phyloP scores from a whole-genome alignment of 2,888 invertebrate genomes.

The Drosophila hawaiiensis region DNA sequence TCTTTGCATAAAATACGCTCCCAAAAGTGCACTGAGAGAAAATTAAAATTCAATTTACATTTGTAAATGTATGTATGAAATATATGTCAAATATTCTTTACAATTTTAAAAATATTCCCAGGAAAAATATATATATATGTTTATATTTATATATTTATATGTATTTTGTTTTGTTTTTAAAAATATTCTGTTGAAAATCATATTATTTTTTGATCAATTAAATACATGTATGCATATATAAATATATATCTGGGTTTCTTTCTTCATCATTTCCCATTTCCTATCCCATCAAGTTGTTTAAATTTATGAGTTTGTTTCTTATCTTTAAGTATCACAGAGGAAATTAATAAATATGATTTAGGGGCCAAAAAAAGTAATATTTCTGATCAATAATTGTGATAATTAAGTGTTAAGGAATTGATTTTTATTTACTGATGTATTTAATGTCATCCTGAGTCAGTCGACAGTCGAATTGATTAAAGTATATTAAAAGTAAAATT shows the following conservation, averaged over 20 bases:
- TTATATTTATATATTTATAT: not conserved
- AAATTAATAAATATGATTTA: no score
- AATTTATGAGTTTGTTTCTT: no score
- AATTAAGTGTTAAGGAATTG: not conserved
- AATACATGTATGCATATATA: no score
- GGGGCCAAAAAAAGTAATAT: not conserved
- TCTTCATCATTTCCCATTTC: no score
- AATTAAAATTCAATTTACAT: not conserved
- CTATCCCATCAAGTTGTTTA: no score
- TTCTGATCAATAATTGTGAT: not conserved
- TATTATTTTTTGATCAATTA: not conserved
- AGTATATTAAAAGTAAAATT: not conserved
- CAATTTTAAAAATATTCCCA: not conserved
- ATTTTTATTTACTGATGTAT: not conserved
- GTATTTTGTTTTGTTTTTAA: not conserved
- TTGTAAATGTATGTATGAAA: not conserved
- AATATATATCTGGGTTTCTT: no score
- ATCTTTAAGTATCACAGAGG: no score
- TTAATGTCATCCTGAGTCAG: not conserved
- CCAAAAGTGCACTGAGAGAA: constrained; percentile 47
- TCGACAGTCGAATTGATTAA: not conserved
- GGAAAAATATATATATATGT: not conserved
- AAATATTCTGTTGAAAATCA: not conserved
- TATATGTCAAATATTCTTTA: not conserved
- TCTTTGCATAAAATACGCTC: constrained; percentile 73